Evolutionary conservation across 2,113 vertebrate species (phyloP), one percentile per base, ranked within the genome.

Genomic region (Oncorhynchus masou): DNA sequence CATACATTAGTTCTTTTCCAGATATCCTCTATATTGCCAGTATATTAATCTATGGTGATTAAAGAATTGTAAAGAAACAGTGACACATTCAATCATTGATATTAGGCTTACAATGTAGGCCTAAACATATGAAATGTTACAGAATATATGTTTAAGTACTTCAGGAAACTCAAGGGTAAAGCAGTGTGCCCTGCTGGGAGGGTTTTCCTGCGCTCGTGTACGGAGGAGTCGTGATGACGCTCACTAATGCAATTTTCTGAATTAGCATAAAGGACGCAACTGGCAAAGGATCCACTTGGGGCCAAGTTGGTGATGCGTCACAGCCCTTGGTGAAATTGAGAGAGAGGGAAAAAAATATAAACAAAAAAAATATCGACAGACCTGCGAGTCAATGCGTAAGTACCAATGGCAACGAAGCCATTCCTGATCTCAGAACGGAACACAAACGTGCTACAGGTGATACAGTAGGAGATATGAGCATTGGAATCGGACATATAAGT

Each of bases 221-320:
- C 12, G 8, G n/a, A 64, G 8, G 75, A 34, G 39, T 75, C 48
- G 75, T 74, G 78, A 81, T 79, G 68, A 73, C 68, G 71, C 67
- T 76, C 79, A 72, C 73, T 64, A 89, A 89, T 81, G 86, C 78
- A 88, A 86, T 84, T 90, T 90, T 91, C 88, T 75, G 88, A 66
- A 94, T 95, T 93, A 94, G 87, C 94, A 93, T 93, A 91, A 88
- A 85, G 81, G 85, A 88, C 88, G 89, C 92, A 83, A 92, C 91
- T 90, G 91, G 80, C 79, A 75, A 4, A 84, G 89, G 83, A 87
- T 83, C 70, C 90, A 93, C 91, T 92, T 88, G 91, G 92, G 89
- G 89, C 86, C 81, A 88, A 90, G 89, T 87, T 87, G 84, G 62
- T 80, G 78, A 85, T 88, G 92, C 93, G 94, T 95, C 95, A 95